A percentile compares a stretch with the other conserved stretches of the same genome.
Evolutionary conservation across 2,888 invertebrate species (phyloP).

Genomic region (Cyclophora punctaria): DNA sequence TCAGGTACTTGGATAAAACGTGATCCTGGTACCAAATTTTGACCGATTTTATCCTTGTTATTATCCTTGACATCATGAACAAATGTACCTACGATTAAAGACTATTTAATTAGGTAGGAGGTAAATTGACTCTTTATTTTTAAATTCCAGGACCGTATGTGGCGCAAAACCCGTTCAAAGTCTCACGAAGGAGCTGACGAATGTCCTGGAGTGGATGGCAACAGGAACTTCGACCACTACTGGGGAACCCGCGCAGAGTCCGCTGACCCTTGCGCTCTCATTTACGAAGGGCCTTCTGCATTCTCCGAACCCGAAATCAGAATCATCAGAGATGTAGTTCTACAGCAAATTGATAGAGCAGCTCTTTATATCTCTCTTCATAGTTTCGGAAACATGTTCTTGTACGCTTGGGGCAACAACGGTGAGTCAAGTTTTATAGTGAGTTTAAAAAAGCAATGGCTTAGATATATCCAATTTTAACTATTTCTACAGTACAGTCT

Average conservation of each 20-base stretch:
- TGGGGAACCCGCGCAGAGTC: constrained; percentile 77
- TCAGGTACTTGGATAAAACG: too few relatives aligned
- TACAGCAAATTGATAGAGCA: constrained; percentile 62
- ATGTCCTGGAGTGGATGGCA: constrained; percentile 84
- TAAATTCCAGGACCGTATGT: constrained; percentile 72
- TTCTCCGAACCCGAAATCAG: constrained; percentile 82
- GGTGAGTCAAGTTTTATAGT: constrained; percentile 28
- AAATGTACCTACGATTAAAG: too few relatives aligned
- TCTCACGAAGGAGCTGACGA: constrained; percentile 43
- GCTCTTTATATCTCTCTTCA: constrained; percentile 84
- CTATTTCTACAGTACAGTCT: background rate
- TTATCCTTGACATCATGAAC: background rate
- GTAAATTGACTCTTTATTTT: too few relatives aligned
- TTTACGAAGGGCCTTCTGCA: constrained; percentile 77
- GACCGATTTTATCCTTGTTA: constrained; percentile 2
- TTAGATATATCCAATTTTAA: background rate
- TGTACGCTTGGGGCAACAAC: constrained; percentile 83
- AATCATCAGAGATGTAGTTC: constrained; percentile 74
- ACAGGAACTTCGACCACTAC: constrained; percentile 83
- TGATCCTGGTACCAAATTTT: too few relatives aligned
- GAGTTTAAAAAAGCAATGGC: background rate
- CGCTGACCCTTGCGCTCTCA: constrained; percentile 74
- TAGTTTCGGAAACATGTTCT: constrained; percentile 80
- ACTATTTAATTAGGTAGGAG: too few relatives aligned
- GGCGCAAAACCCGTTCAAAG: constrained; percentile 81